Base-by-base conservation (phyloP, 2,888 invertebrate species). In the Rapana venosa region DNA sequence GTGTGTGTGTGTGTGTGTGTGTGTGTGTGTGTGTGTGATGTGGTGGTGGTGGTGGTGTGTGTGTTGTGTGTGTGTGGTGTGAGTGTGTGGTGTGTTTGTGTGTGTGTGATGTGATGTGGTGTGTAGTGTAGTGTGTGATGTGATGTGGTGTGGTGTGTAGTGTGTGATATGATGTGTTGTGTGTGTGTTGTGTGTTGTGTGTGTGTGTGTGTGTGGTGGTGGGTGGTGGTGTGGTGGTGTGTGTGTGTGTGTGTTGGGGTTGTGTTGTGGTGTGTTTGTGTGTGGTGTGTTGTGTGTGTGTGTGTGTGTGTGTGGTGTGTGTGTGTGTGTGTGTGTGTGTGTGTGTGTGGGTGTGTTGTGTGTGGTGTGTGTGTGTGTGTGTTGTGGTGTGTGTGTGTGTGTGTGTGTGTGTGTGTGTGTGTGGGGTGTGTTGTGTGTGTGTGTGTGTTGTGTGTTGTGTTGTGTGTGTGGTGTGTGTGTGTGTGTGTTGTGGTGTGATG, bases 1-100 rank as follows among this genome's bases (percentile, higher is more conserved):
- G 66, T 66, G 66, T 66, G 66, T 66, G 66, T 66, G 66, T 66
- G 66, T 66, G 66, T 66, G 66, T 66, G 66, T 66, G 66, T 66
- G 66, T 66, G 66, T 66, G 66, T 66, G 66, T 66, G 66, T 66
- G 66, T 66, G 66, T 66, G 66, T 66, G 66, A n/a, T 6, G 66
- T 66, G 66, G n/a, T n/a, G 2, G 66, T 66, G 66, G 66, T 66
- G n/a, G 66, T 66, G 66, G 66, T 66, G 66, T 66, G 66, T 66
- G 66, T 66, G 66, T n/a, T n/a, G 66, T 66, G 66, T 66, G 66
- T n/a, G 61, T n/a, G n/a, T n/a, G n/a, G n/a, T n/a, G n/a, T n/a
- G 61, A 15, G n/a, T n/a, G n/a, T n/a, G n/a, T n/a, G n/a, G n/a
- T n/a, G n/a, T n/a, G n/a, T 61, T 11, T n/a, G n/a, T n/a, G n/a